Evolutionary conservation across 2,797 vertebrate genomes (phyloP), one percentile per base, ranked within the genome.

Genomic region (Fundulus diaphanus): DNA sequence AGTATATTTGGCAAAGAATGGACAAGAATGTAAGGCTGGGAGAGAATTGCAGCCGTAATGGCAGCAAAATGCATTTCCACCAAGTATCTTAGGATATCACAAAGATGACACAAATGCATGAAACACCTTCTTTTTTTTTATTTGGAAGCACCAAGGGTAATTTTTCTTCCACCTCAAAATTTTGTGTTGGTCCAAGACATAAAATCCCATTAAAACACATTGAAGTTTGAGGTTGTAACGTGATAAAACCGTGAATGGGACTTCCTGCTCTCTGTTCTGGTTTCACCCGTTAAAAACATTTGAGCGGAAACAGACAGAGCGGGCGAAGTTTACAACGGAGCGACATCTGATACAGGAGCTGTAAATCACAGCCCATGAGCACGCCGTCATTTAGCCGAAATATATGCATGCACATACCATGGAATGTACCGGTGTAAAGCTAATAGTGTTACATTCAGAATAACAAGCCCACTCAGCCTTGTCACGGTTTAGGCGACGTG

Each of bases 391-490:
- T 87, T 67, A 66, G 70, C 73, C 69, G 8, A 79, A 87, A 85
- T 88, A 81, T 82, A 90, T 85, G 87, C 82, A 77, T 72, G 85
- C 79, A 48, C 65, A 86, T 74, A 89, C 72, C 88, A 77, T 87
- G 85, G 82, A 90, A 89, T 82, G 89, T 87, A 90, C 74, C 70
- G 57, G 81, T 84, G 88, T 89, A 80, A 91, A 90, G 87, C 85
- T 90, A 90, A 94, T 90, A 83, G 85, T 78, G 88, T 90, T 88
- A 89, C 92, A 90, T 88, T 87, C 87, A 87, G 51, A 85, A 90
- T 86, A 91, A 92, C 89, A 89, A 87, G 90, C 88, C 81, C 71
- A 75, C 84, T 90, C 89, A 92, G 80, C 87, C 89, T 88, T 90
- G 89, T 92, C 91, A 88, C 51, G 73, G 78, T 68, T 72, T 74